phyloP scores from a whole-genome alignment of 2,888 invertebrate genomes.

The Serripes groenlandicus region DNA sequence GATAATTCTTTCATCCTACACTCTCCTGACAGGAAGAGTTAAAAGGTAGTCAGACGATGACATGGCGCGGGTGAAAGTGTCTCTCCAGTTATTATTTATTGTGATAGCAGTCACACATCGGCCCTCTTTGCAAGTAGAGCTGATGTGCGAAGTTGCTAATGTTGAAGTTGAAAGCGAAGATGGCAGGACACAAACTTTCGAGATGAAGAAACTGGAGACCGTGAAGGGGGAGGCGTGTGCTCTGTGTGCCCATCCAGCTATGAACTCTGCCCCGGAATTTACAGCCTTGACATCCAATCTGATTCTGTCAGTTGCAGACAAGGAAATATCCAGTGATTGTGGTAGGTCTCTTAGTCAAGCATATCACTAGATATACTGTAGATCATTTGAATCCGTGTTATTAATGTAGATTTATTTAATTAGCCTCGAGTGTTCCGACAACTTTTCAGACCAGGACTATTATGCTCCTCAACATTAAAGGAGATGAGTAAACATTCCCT shows the following conservation, averaged over 20 bases:
- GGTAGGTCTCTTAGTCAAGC: constrained; percentile 58
- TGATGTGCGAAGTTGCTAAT: constrained; percentile 73
- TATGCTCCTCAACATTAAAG: no score
- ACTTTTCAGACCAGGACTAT: no score
- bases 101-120: constrained; percentile 14
- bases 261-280: constrained; percentile 68
- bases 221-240: constrained; percentile 73
- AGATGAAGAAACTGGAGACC: constrained; percentile 76
- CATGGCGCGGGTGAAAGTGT: constrained; percentile 68
- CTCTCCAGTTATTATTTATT: constrained; percentile 41
- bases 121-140: constrained; percentile 42
- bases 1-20: not conserved
- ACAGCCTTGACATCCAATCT: constrained; percentile 73
- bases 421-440: no score
- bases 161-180: constrained; percentile 80
- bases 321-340: constrained; percentile 76
- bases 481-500: no score
- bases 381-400: no score
- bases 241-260: constrained; percentile 68
- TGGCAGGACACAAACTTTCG: constrained; percentile 79
- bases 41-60: constrained; percentile 59
- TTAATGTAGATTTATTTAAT: no score
- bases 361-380: no score
- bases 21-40: constrained; percentile 56
- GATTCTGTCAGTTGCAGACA: constrained; percentile 72